phyloP scores from a whole-genome alignment of 2,113 vertebrate species.

The Onychorhynchus coronatus region DNA sequence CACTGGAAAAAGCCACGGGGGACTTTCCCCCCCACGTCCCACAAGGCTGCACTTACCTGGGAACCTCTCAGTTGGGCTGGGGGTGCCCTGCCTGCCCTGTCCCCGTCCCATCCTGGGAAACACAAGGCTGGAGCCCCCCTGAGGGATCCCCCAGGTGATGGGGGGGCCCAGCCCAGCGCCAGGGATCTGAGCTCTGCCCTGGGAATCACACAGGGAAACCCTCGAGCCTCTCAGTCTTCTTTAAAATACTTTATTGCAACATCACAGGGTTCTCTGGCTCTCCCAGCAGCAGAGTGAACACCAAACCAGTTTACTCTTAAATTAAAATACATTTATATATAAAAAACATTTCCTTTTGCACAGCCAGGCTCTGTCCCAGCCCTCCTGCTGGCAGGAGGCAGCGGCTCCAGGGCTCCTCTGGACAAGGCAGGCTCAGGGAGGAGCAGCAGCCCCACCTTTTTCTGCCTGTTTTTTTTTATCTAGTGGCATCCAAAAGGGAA shows the following conservation, averaged over 20 bases:
- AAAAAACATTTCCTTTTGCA: neutral
- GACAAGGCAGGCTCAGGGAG: neutral
- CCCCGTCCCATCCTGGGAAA: accelerated
- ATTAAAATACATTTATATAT: conserved; percentile 37
- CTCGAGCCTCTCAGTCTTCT: accelerated
- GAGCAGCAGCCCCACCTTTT: neutral
- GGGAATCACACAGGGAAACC: neutral
- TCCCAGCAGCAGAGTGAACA: conserved; percentile 10
- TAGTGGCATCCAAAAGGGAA: neutral
- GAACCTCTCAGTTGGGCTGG: neutral
- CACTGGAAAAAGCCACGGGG: neutral
- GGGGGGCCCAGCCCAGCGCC: neutral
- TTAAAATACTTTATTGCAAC: conserved; percentile 64
- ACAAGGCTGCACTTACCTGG: accelerated
- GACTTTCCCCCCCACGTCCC: neutral
- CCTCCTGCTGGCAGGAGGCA: neutral
- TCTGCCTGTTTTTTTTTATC: neutral
- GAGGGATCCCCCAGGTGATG: neutral
- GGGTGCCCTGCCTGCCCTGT: neutral
- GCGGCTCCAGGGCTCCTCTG: neutral
- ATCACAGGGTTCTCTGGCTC: neutral
- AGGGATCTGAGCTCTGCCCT: neutral
- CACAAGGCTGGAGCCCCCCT: neutral
- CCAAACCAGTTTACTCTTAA: conserved; percentile 40
- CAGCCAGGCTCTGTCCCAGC: neutral